Base-by-base conservation (phyloP, 2,888 invertebrate genomes). In the Helicoverpa assulta region DNA sequence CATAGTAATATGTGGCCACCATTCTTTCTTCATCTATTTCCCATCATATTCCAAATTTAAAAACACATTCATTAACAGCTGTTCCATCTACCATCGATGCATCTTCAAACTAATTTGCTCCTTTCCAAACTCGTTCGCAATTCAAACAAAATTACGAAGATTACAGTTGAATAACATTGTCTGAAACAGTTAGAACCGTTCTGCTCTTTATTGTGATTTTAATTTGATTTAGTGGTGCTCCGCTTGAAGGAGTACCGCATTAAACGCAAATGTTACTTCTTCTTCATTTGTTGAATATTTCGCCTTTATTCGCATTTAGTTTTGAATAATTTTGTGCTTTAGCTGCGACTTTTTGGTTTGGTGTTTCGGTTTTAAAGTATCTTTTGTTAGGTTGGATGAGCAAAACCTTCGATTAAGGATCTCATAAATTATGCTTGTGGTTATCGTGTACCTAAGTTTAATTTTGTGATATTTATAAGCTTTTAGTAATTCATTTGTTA, bases 161-260 rank as follows among this genome's bases (percentile, higher is more conserved):
- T 62, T 18, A 33, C 33, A 70, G 57, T 76, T 26, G 29, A 57
- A 60, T 58, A 61, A 76, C 47, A 80, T 76, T 65, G 52, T 80
- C 76, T 59, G 61, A 65, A 56, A 54, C 58, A 65, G 67, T 70
- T 64, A 43, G 63, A 65, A 70, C 62, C 57, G 66, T 69, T 62
- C 67, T 63, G 52, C 43, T 83, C 71, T 83, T 83, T 78, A 83
- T 81, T 81, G 71, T 67, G 71, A 72, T 60, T 81, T 81, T 78
- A 83, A 81, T 78, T 81, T 83, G 83, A 81, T 81, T 76, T 73
- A 81, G 66, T 60, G 75, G 67, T 72, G 71, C 72, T 78, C 69
- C 33, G 67, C 57, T 62, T 83, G 69, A 81, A 77, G 37, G 68
- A 81, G 57, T 63, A 57, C 55, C 33, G 57, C 72, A 73, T 83